phyloP scores from a whole-genome alignment of 2,888 invertebrate species.

The Liposcelis brunnea region DNA sequence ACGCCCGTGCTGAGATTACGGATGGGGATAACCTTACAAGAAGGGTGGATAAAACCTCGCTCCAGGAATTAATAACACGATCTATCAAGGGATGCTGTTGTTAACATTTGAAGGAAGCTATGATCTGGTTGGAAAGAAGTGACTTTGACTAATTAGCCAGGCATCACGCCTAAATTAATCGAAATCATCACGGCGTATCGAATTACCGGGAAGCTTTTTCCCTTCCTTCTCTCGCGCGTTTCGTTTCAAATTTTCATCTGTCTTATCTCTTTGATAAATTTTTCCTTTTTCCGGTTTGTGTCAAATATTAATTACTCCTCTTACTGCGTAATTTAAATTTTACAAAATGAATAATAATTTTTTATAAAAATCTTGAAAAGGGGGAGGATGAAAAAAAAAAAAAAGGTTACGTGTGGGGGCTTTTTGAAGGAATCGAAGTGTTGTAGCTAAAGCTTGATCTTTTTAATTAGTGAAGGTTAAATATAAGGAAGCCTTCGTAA shows the following conservation, averaged over 20 bases:
- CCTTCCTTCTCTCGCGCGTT: background rate
- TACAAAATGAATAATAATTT: slow-evolving; percentile 9
- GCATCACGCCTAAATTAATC: slow-evolving; percentile 8
- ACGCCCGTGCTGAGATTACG: slow-evolving; percentile 1
- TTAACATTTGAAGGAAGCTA: too few relatives aligned
- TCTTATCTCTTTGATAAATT: slow-evolving; percentile 9
- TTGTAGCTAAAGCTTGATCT: too few relatives aligned
- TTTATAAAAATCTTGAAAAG: background rate
- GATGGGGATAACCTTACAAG: background rate
- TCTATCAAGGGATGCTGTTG: too few relatives aligned
- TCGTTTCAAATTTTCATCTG: slow-evolving; percentile 5
- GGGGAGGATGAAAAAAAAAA: too few relatives aligned
- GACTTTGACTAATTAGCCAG: slow-evolving; percentile 8
- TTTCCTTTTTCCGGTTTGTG: slow-evolving; percentile 9
- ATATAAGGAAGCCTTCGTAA: too few relatives aligned
- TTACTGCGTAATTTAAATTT: slow-evolving; percentile 8
- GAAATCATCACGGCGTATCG: slow-evolving; percentile 8
- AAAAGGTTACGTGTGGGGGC: too few relatives aligned
- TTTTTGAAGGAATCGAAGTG: too few relatives aligned
- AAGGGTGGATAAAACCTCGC: background rate
- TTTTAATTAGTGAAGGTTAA: too few relatives aligned
- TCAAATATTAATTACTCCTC: slow-evolving; percentile 10
- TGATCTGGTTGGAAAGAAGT: too few relatives aligned
- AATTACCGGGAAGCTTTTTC: background rate
- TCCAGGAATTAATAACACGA: too few relatives aligned